Evolutionary conservation across 2,888 invertebrate species (phyloP), one percentile per base, ranked within the genome.

Genomic region (Aporophyla nigra): DNA sequence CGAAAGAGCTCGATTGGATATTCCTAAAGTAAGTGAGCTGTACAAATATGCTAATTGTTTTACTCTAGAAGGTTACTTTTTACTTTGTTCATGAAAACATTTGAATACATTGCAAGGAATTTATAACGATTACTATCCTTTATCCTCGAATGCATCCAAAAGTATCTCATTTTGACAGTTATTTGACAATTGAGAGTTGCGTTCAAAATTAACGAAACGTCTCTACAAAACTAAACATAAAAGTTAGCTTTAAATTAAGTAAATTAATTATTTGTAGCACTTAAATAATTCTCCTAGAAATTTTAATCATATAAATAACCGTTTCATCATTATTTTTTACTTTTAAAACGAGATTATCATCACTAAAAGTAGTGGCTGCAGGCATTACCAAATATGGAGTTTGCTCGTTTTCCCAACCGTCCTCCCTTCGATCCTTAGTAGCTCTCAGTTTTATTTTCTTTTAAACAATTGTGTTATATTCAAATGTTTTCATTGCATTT

Each of bases 371-470:
- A 93, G 95, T 93, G 92, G 92, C 96, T 95, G 94, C 94, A 96
- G 95, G 97, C 97, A 97, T 97, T 97, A 97, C 97, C 97, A 97
- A 97, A 97, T 97, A 97, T 97, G 97, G 97, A 97, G 97, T 97
- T 97, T 96, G 97, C 97, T 97, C 97, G 97, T 97, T 97, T 97
- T 97, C 97, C 97, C 96, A 96, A 96, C 96, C 96, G 96, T 95
- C 96, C 96, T 96, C 96, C 96, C 96, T 97, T 96, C 96, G 94
- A 94, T 96, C 95, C 96, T 93, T 95, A 96, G 95, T 94, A 94
- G 96, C 95, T 96, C 95, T 96, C 95, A 93, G 94, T 95, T 96
- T 89, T 95, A 94, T 94, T 93, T 95, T 95, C 94, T 92, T 94
- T 80, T 83, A 92, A 91, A 91, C 90, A 90, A 91, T 91, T 92